Evolutionary conservation across 1,140 invertebrate species (phyloP).

Genomic region (Brachionus rubens): DNA sequence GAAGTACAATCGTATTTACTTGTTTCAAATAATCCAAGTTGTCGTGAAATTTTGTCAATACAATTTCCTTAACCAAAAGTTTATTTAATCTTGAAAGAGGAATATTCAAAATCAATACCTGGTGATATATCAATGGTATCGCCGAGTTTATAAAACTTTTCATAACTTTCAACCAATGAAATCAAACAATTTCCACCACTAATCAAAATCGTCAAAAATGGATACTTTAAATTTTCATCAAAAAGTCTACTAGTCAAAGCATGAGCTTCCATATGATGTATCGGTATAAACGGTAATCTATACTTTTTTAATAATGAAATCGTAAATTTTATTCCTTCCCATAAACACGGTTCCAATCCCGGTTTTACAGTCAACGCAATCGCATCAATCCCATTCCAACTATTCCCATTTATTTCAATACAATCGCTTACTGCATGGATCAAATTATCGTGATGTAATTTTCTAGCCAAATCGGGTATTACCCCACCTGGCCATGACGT

Average conservation of each 20-base stretch:
- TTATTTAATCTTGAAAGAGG: neutral
- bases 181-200: conserved; percentile 83
- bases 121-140: conserved; percentile 77
- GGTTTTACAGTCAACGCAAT: conserved; percentile 85
- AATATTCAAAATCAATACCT: conserved; percentile 65
- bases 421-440: conserved; percentile 67
- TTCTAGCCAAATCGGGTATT: conserved; percentile 76
- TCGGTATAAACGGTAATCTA: conserved; percentile 73
- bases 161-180: conserved; percentile 70
- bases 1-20: conserved; percentile 69
- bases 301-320: conserved; percentile 70
- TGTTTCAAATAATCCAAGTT: conserved; percentile 77
- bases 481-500: conserved; percentile 78
- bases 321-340: conserved; percentile 78
- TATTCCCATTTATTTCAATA: conserved; percentile 23
- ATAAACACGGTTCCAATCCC: conserved; percentile 74
- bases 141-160: conserved; percentile 76
- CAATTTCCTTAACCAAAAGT: conserved; percentile 25
- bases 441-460: conserved; percentile 77
- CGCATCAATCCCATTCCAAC: conserved; percentile 65
- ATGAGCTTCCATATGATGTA: conserved; percentile 98
- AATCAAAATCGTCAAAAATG: conserved; percentile 80
- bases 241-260: conserved; percentile 61
- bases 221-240: conserved; percentile 71
- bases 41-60: conserved; percentile 69